phyloP scores from a whole-genome alignment of 2,888 invertebrate genomes.

The Nycteola revayana region DNA sequence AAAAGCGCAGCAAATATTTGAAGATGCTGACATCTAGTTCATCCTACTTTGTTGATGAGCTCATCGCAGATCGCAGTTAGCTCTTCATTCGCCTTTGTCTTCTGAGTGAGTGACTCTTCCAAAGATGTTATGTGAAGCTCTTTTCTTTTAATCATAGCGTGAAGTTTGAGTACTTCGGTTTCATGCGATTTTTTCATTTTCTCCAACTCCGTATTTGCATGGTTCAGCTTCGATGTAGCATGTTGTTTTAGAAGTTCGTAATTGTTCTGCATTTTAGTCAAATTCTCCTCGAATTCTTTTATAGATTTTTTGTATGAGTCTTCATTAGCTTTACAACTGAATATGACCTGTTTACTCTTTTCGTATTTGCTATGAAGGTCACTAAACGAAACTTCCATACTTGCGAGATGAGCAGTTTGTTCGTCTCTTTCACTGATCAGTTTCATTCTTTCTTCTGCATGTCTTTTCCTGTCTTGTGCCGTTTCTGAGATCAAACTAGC shows the following conservation, averaged over 20 bases:
- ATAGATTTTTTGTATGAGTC: slow-evolving; percentile 86
- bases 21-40: slow-evolving; percentile 43
- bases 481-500: slow-evolving; percentile 87
- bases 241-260: slow-evolving; percentile 93
- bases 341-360: slow-evolving; percentile 83
- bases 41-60: slow-evolving; percentile 86
- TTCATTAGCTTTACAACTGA: slow-evolving; percentile 83
- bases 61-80: slow-evolving; percentile 96
- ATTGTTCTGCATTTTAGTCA: slow-evolving; percentile 89
- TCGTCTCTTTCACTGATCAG: slow-evolving; percentile 83
- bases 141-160: slow-evolving; percentile 92
- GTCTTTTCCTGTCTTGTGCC: slow-evolving; percentile 84
- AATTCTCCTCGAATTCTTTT: slow-evolving; percentile 85
- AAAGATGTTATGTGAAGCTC: slow-evolving; percentile 92
- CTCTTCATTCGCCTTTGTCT: slow-evolving; percentile 94
- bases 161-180: slow-evolving; percentile 91
- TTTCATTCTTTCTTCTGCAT: slow-evolving; percentile 75
- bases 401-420: slow-evolving; percentile 82
- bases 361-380: slow-evolving; percentile 85
- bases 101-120: slow-evolving; percentile 92
- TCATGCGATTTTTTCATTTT: slow-evolving; percentile 87
- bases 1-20: slow-evolving; percentile 45
- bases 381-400: slow-evolving; percentile 84
- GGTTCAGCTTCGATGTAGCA: slow-evolving; percentile 91
- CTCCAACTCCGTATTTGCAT: slow-evolving; percentile 89